Evolutionary conservation across 1,140 invertebrate species (phyloP).

Genomic region (Pseudoatta argentina): DNA sequence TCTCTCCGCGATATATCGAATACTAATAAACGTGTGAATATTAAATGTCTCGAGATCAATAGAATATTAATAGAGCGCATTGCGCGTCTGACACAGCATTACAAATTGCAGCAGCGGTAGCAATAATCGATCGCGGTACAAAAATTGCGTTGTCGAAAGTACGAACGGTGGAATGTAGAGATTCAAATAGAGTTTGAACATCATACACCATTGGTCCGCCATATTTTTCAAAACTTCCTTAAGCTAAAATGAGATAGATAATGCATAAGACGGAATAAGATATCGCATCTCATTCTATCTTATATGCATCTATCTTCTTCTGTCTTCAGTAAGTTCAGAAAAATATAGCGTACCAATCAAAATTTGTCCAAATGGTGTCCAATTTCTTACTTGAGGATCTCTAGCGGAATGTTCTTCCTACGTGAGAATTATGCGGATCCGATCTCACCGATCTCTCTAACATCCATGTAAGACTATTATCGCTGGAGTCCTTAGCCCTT

Average conservation of each 20-base stretch:
- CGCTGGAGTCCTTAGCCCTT: neutral
- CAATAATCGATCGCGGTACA: neutral
- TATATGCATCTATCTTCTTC: too few species aligned
- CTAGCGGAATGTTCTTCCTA: neutral
- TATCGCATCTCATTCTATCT: too few species aligned
- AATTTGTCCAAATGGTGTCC: too few species aligned
- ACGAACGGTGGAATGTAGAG: too few species aligned
- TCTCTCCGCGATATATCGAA: conserved; percentile 35
- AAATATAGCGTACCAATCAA: too few species aligned
- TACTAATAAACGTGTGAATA: conserved; percentile 43
- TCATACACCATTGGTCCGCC: too few species aligned
- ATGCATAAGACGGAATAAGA: too few species aligned
- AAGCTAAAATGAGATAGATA: too few species aligned
- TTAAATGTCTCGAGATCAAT: conserved; percentile 42
- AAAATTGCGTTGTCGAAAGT: neutral
- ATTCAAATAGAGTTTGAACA: too few species aligned
- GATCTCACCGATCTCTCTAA: conserved; percentile 24
- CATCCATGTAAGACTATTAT: conserved; percentile 46
- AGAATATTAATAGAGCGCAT: conserved; percentile 35
- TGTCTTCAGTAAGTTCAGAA: too few species aligned
- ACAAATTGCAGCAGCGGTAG: neutral
- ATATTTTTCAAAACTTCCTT: too few species aligned
- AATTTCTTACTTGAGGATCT: too few species aligned
- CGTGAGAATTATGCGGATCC: conserved; percentile 14
- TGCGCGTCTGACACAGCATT: conserved; percentile 11